A percentile compares a stretch with the other conserved stretches of the same genome.
Conservation (phyloP, 2,888 invertebrate genomes). For the Callyntrura guangdongensis region DNA sequence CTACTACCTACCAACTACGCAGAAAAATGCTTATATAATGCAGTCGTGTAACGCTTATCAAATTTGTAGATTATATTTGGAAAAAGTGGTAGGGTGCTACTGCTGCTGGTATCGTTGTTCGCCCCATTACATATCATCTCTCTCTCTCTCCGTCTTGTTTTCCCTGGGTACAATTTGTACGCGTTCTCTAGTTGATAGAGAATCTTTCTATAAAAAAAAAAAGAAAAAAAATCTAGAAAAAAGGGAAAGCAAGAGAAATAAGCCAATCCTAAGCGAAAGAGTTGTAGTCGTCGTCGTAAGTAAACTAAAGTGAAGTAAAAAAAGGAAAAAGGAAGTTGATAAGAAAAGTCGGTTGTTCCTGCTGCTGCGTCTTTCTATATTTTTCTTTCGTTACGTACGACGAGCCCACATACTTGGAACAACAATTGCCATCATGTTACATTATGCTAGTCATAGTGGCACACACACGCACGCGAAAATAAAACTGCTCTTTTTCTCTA, state of each 20-base stretch:
- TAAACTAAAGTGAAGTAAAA: not conserved
- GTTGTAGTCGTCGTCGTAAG: not conserved
- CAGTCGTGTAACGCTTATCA: constrained; percentile 1
- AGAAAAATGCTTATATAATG: not conserved
- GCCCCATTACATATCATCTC: constrained; percentile 64
- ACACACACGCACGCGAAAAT: not conserved
- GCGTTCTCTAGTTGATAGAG: too few species aligned
- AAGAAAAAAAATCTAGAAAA: not conserved
- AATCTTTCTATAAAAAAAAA: too few species aligned
- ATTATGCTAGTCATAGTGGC: constrained; percentile 47
- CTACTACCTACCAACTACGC: not conserved
- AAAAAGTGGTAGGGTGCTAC: not conserved
- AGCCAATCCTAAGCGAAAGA: constrained; percentile 66
- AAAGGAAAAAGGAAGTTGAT: constrained; percentile 66
- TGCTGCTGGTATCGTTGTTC: constrained; percentile 55
- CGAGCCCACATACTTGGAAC: not conserved
- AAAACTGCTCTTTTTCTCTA: constrained; percentile 10
- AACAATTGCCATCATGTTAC: constrained; percentile 2
- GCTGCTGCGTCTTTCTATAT: not conserved
- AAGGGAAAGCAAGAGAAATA: constrained; percentile 37
- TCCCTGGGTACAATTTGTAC: constrained; percentile 55
- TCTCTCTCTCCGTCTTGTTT: not conserved
- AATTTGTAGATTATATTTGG: constrained; percentile 41
- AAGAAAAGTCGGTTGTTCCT: constrained; percentile 35
- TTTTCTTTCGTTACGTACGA: not conserved